Percentiles rank a stretch among this genome's conserved stretches.
Evolutionary conservation across 2,113 vertebrate genomes (phyloP).

Genomic region (Saguinus imperator): DNA sequence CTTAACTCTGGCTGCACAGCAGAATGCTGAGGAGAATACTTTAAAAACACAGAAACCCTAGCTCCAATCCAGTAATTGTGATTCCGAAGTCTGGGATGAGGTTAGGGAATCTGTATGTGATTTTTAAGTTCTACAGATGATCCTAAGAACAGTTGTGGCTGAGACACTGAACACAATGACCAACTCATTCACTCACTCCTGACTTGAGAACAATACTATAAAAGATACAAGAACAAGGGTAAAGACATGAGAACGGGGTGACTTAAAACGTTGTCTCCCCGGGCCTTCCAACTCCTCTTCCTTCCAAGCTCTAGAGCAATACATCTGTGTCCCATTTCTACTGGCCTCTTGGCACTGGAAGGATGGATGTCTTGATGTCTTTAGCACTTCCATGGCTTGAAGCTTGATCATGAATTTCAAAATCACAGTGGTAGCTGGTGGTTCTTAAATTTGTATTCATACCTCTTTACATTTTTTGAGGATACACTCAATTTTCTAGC

Average conservation of each 20-base stretch:
- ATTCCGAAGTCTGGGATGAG: neutral
- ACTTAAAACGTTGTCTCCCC: neutral
- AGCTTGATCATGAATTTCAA: slow-evolving; percentile 16
- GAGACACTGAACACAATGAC: neutral
- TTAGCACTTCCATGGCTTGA: slow-evolving; percentile 8
- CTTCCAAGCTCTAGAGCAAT: neutral
- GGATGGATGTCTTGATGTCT: neutral
- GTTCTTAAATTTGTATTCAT: neutral
- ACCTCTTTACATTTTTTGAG: neutral
- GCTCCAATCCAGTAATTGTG: neutral
- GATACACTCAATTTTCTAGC: neutral
- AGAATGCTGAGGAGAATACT: neutral
- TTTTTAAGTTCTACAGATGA: neutral
- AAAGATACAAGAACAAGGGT: slow-evolving; percentile 24
- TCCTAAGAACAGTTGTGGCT: neutral
- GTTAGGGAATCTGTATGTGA: neutral
- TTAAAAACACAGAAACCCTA: neutral
- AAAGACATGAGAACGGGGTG: neutral
- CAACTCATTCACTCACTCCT: neutral
- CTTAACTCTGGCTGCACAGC: neutral
- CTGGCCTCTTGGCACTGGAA: neutral
- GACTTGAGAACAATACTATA: neutral
- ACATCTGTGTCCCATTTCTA: slow-evolving; percentile 40
- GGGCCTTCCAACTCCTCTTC: neutral
- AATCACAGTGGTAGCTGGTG: slow-evolving; percentile 16